phyloP scores from a whole-genome alignment of 2,888 invertebrate species.

The Therioaphis trifolii region DNA sequence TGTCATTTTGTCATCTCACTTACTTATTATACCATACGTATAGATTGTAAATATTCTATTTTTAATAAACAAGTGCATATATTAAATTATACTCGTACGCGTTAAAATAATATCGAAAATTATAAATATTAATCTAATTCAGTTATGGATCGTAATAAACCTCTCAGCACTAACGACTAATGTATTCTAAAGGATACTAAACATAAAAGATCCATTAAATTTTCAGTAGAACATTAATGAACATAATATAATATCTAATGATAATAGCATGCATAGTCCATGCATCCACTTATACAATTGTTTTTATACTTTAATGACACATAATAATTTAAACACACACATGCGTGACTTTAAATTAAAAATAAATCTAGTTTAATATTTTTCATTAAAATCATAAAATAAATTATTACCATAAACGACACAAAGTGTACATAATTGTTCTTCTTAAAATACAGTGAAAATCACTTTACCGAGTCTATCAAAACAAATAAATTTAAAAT shows the following conservation, averaged over 20 bases:
- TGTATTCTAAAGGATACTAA: constrained; percentile 19
- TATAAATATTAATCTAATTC: background rate
- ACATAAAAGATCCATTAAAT: constrained; percentile 43
- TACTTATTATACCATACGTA: too few species aligned
- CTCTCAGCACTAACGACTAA: background rate
- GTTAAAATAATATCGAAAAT: background rate
- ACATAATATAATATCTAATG: background rate
- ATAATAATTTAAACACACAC: background rate
- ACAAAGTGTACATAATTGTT: background rate
- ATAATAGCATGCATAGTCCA: background rate
- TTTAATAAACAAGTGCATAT: too few species aligned
- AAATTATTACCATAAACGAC: background rate
- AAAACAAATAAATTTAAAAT: background rate
- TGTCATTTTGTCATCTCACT: too few species aligned
- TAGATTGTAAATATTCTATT: too few species aligned
- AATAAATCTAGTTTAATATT: background rate
- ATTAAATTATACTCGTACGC: too few species aligned
- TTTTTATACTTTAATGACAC: constrained; percentile 15
- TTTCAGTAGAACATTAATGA: constrained; percentile 2
- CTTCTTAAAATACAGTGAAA: background rate
- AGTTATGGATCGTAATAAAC: background rate
- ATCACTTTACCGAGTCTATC: background rate
- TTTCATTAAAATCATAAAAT: constrained; percentile 17
- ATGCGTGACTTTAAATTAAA: background rate
- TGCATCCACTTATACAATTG: background rate